phyloP scores from a whole-genome alignment of 2,888 invertebrate genomes.

The Epiblema foenella region DNA sequence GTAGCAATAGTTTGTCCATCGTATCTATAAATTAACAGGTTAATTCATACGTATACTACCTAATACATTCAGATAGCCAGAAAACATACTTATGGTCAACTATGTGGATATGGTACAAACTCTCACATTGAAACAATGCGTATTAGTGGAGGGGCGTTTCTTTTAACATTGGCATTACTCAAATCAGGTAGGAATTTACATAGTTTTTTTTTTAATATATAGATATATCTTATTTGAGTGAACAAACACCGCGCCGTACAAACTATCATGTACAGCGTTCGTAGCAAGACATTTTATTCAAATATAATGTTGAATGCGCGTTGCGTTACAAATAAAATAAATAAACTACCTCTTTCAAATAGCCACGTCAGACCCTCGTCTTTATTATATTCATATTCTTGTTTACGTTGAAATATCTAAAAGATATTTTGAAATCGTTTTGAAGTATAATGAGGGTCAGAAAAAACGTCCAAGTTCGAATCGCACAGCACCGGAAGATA shows the following conservation, averaged over 20 bases:
- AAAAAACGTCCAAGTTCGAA: neutral
- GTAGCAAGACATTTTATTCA: neutral
- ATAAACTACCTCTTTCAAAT: neutral
- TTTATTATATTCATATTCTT: slow-evolving; percentile 8
- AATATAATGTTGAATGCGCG: neutral
- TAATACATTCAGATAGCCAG: too few relatives aligned
- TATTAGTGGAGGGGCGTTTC: too few relatives aligned
- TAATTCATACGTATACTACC: too few relatives aligned
- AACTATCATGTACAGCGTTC: neutral
- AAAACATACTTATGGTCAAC: too few relatives aligned
- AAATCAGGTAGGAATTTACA: neutral
- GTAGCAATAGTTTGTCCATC: too few relatives aligned
- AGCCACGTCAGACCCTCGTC: slow-evolving; percentile 35
- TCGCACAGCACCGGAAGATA: neutral
- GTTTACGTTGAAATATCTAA: slow-evolving; percentile 18
- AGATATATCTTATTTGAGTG: neutral
- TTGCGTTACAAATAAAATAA: slow-evolving; percentile 7
- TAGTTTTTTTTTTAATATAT: neutral
- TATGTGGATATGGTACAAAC: too few relatives aligned
- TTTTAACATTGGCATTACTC: too few relatives aligned
- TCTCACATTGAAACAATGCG: too few relatives aligned
- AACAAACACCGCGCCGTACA: too few relatives aligned
- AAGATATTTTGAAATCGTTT: slow-evolving; percentile 18
- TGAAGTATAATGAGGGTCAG: neutral
- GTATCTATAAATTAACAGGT: too few relatives aligned